These are phyloP conservation scores for Acrocera orbiculus DNA, from an alignment of 2,888 invertebrate species.

Conservation along the genomic window DNA sequence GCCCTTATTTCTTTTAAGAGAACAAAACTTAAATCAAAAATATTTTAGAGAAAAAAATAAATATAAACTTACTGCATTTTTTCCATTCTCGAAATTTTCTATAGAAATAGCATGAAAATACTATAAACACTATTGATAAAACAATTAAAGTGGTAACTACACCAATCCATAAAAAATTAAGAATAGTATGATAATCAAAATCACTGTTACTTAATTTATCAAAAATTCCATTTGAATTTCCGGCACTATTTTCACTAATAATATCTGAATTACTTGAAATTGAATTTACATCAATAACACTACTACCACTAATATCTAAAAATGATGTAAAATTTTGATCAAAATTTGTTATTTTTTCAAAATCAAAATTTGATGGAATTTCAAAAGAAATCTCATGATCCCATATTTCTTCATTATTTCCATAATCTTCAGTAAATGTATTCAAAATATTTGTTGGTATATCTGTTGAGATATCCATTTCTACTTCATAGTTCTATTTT, in stretches of 20 bases:
- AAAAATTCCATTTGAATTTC: not conserved
- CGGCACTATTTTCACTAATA: not conserved
- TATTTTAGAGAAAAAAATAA: no score
- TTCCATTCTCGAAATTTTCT: constrained; percentile 31
- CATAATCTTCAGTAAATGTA: no score
- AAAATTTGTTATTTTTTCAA: constrained; percentile 27
- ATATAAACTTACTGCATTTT: constrained; percentile 30
- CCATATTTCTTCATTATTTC: constrained; percentile 10
- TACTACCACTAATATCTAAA: constrained; percentile 11
- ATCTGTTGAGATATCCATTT: no score
- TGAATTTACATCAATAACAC: not conserved
- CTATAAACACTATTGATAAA: constrained; percentile 25
- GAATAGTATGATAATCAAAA: constrained; percentile 26
- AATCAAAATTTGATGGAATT: constrained; percentile 26
- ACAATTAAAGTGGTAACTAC: constrained; percentile 26
- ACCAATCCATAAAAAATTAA: constrained; percentile 31
- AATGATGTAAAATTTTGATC: constrained; percentile 27
- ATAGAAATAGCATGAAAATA: constrained; percentile 30
- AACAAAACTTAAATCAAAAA: no score
- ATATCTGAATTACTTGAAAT: not conserved
- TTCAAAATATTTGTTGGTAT: no score
- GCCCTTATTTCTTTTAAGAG: no score
- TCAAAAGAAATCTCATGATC: constrained; percentile 29
- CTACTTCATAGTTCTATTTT: no score
- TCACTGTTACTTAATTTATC: constrained; percentile 14